phyloP scores from a whole-genome alignment of 2,888 invertebrate genomes.

The Frankliniella fusca region DNA sequence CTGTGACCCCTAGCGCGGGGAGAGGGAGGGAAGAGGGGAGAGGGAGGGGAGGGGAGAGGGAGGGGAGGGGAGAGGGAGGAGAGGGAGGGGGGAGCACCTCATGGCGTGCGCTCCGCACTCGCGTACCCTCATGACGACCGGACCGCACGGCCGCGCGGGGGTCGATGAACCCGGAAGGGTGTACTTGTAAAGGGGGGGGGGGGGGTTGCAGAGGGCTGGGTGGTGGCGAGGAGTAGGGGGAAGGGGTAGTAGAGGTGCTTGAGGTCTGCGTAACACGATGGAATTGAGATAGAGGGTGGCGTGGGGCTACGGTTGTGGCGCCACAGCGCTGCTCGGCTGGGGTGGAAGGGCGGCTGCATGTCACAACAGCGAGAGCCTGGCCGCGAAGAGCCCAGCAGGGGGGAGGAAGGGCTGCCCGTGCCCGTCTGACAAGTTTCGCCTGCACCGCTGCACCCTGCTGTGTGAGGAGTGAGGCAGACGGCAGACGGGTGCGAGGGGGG shows the following conservation, averaged over 20 bases:
- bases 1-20: neutral
- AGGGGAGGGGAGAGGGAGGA: neutral
- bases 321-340: neutral
- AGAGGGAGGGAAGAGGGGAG: neutral
- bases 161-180: slow-evolving; percentile 6
- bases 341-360: neutral
- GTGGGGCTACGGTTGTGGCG: neutral
- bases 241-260: neutral
- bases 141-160: neutral
- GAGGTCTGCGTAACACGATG: neutral
- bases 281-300: neutral
- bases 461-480: no score
- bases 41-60: neutral
- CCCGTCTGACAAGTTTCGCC: neutral
- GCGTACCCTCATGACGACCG: neutral
- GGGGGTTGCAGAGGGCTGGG: neutral
- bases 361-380: neutral
- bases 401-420: no score
- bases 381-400: neutral
- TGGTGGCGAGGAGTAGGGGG: neutral
- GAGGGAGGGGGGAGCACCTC: neutral
- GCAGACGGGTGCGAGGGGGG: no score
- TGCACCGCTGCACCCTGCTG: neutral
- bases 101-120: neutral
- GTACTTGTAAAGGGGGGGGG: neutral